Evolutionary conservation across 1,140 invertebrate genomes (phyloP), one percentile per base, ranked within the genome.

Genomic region (Rhopalosiphum maidis): DNA sequence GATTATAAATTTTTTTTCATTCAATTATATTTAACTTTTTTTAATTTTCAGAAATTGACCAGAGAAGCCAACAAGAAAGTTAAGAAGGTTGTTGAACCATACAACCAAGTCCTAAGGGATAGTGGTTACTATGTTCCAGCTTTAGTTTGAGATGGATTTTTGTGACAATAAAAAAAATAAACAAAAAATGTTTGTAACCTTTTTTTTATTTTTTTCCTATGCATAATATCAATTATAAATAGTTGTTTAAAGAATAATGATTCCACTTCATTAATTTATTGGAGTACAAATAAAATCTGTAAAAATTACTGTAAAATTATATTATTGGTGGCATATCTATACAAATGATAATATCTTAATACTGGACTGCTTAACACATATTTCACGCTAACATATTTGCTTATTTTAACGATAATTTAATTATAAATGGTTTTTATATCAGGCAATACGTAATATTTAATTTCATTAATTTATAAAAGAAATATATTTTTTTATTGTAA

Each of bases 61-160:
- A 97, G 97, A 95, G 96, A 97, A 95, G 98, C 98, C 94, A 97
- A 97, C 94, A 96, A 97, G 94, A 97, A 97, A 95, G 97, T 98
- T 93, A 96, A 96, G 35, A 97, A 97, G 95, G 96, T 96, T 94
- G 96, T 97, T 87, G 97, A 96, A 94, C 97, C 97, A 54, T 98
- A 97, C 96, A 98, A 97, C 94, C 43, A 93, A 93, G 91, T 93
- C 46, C 41, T 91, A 7, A 91, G 90, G n/a, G 90, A 91, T 15
- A 48, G 90, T 83, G 90, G 90, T 91, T 91, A 91, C 41, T 91
- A 91, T 91, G 90, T 91, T 48, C 90, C 90, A 18, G 90, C 90
- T 77, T 91, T 91, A 46, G 90, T 37, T 22, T 91, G 23, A 91
- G 8, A 82, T 82, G 60, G 82, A n/a, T 91, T 68, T 68, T 68